Percentiles rank a stretch among this genome's conserved stretches.
Evolutionary conservation across 2,113 vertebrate genomes (phyloP).

Genomic region (Bubo blakistoni): DNA sequence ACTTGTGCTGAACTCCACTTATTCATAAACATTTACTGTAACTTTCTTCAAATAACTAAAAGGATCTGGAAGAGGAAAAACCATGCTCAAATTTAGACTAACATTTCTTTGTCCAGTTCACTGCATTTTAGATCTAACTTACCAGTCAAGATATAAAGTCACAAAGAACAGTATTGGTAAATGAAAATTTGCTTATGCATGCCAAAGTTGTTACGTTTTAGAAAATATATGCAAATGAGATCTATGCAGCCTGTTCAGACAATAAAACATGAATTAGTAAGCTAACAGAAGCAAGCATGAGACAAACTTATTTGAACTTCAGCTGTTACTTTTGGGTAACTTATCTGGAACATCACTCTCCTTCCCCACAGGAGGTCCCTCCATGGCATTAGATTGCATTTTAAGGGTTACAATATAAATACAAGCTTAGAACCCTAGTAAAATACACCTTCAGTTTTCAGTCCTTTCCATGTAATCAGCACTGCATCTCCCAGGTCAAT

Average conservation of each 20-base stretch:
- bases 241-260: not conserved
- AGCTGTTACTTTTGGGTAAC: not conserved
- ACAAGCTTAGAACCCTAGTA: not conserved
- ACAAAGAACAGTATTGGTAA: not conserved
- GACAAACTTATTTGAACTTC: not conserved
- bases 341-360: not conserved
- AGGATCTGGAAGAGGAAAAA: not conserved
- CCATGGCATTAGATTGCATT: not conserved
- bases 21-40: not conserved
- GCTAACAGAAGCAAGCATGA: not conserved
- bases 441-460: not conserved
- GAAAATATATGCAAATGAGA: not conserved
- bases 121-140: not conserved
- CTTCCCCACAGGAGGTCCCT: not conserved
- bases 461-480: not conserved
- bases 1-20: not conserved
- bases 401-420: not conserved
- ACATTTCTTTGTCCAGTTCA: not conserved
- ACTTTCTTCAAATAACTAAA: not conserved
- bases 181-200: not conserved
- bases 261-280: not conserved
- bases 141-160: not conserved
- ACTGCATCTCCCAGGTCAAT: not conserved
- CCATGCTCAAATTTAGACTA: not conserved
- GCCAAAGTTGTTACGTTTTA: not conserved